A percentile compares a stretch with the other conserved stretches of the same genome.
Conservation (phyloP, 2,797 vertebrate genomes). For the Microctenopoma steveboyesi region DNA sequence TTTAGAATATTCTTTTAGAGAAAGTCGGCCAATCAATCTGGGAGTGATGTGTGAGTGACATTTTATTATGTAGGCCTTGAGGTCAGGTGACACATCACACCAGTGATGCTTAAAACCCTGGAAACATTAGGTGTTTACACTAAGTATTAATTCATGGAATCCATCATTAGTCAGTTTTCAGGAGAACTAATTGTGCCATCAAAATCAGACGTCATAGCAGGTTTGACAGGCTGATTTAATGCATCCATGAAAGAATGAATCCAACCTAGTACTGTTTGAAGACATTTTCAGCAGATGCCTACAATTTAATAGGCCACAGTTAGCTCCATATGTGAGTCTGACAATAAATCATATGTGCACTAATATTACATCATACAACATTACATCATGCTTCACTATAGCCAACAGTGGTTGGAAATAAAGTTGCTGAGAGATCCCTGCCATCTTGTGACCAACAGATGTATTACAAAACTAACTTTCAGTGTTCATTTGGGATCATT, state of each 20-base stretch:
- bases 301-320: background rate
- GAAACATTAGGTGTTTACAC: background rate
- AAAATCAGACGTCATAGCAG: slow-evolving; percentile 3
- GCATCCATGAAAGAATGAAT: background rate
- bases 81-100: background rate
- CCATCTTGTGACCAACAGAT: slow-evolving; percentile 63
- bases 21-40: background rate
- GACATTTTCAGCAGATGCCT: background rate
- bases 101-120: background rate
- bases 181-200: background rate
- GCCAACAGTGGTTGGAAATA: background rate
- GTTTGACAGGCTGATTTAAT: slow-evolving; percentile 1
- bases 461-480: slow-evolving; percentile 11
- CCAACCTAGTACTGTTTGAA: background rate
- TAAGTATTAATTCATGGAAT: background rate
- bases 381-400: slow-evolving; percentile 3
- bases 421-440: slow-evolving; percentile 6
- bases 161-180: slow-evolving; percentile 6
- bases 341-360: background rate
- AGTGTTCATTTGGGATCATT: background rate
- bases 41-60: too few species aligned
- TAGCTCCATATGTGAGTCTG: background rate
- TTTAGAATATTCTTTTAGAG: background rate
- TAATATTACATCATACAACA: background rate
- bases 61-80: too few species aligned